Conservation (phyloP, 2,113 vertebrate species). For the Gallinago paraguaiae region DNA sequence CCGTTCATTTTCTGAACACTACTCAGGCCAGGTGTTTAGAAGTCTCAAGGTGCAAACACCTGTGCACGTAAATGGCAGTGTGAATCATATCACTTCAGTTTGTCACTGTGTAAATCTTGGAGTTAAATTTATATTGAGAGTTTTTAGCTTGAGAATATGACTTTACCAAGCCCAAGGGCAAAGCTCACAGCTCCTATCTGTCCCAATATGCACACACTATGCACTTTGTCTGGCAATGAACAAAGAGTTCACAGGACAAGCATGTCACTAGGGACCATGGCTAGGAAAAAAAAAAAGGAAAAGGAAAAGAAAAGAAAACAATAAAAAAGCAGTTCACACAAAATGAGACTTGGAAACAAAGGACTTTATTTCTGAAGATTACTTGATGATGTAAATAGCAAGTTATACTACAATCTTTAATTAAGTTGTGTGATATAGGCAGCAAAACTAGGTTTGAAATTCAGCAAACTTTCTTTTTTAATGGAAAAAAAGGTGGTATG, state of each 20-base stretch:
- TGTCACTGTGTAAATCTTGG: not conserved
- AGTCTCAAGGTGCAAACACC: not conserved
- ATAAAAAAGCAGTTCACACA: not conserved
- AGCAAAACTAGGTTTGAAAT: not conserved
- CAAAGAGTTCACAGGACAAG: not conserved
- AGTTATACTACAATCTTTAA: not conserved
- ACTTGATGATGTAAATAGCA: not conserved
- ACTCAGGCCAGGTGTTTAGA: not conserved
- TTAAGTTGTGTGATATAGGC: not conserved
- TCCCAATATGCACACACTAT: not conserved
- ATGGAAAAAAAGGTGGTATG: not conserved
- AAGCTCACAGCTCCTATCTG: not conserved
- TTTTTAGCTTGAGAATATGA: not conserved
- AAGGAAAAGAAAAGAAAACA: not conserved
- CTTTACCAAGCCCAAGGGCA: not conserved
- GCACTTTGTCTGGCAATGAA: not conserved
- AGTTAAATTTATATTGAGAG: not conserved
- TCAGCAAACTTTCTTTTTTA: not conserved
- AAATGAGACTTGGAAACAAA: not conserved
- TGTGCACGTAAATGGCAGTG: fast-evolving
- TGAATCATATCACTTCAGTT: not conserved
- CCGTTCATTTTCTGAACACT: not conserved
- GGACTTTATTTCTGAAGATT: not conserved
- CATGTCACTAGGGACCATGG: not conserved
- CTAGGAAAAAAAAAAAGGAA: not conserved